A percentile compares a stretch with the other conserved stretches of the same genome.
These are phyloP conservation scores for Chironomus tepperi DNA, from an alignment of 1,140 invertebrate genomes.

Conservation along the genomic window DNA sequence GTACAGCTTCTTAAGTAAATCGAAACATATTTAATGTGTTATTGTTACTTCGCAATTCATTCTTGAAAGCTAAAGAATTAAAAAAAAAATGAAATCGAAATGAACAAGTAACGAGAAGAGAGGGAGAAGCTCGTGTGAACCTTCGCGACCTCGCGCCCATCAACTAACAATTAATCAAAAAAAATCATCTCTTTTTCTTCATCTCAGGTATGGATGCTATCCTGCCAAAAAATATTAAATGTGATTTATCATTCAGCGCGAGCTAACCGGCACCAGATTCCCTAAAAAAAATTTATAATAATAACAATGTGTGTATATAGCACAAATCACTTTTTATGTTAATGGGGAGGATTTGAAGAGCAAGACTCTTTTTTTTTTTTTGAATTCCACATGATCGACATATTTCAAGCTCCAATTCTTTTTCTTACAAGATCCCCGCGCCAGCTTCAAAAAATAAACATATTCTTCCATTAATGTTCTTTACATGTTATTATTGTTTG, in stretches of 20 bases:
- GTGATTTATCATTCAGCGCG: conserved; percentile 20
- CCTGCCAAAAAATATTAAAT: conserved; percentile 13
- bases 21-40: conserved; percentile 4
- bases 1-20: conserved; percentile 12
- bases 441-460: neutral
- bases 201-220: neutral
- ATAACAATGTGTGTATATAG: neutral
- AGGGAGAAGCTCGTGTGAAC: neutral
- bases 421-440: neutral
- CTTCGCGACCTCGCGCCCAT: neutral
- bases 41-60: too few species aligned
- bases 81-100: too few species aligned
- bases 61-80: too few species aligned
- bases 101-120: neutral
- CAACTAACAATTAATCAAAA: conserved; percentile 22
- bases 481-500: conserved; percentile 4
- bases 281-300: neutral
- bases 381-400: neutral
- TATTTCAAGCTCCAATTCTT: conserved; percentile 21
- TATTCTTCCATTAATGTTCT: conserved; percentile 2
- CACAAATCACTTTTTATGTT: neutral
- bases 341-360: neutral
- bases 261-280: conserved; percentile 4
- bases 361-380: neutral
- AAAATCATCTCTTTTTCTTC: neutral